phyloP scores from a whole-genome alignment of 2,888 invertebrate genomes.

The Electrophaes corylata region DNA sequence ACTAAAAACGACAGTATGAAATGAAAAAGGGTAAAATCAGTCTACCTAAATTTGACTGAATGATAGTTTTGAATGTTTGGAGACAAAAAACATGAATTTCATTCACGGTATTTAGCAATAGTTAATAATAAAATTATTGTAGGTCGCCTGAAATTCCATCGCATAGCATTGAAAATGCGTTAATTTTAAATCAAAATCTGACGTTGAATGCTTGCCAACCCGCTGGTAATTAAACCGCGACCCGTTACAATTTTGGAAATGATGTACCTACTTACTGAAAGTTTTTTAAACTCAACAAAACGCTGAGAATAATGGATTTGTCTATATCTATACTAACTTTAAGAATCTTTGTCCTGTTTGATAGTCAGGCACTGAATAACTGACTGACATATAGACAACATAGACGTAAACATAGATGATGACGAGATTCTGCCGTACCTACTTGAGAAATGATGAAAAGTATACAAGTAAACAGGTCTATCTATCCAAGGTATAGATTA shows the following conservation, averaged over 20 bases:
- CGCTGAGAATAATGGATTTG: background rate
- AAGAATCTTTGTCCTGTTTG: too few relatives aligned
- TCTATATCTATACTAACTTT: too few relatives aligned
- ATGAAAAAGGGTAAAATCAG: too few relatives aligned
- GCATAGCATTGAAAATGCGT: conserved; percentile 33
- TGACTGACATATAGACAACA: too few relatives aligned
- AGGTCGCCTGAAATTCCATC: conserved; percentile 22
- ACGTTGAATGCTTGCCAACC: conserved; percentile 59
- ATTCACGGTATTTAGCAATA: conserved; percentile 4
- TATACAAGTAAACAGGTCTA: too few relatives aligned
- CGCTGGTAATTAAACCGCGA: conserved; percentile 48
- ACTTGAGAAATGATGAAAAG: too few relatives aligned
- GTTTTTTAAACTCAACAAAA: background rate
- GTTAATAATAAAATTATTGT: conserved; percentile 14
- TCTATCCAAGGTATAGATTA: too few relatives aligned
- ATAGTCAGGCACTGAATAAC: too few relatives aligned
- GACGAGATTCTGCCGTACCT: too few relatives aligned
- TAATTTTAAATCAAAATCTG: conserved; percentile 54
- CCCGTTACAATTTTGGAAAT: conserved; percentile 33
- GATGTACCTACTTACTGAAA: conserved; percentile 40
- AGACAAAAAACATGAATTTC: background rate
- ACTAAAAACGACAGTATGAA: too few relatives aligned
- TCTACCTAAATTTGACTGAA: too few relatives aligned
- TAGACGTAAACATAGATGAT: too few relatives aligned
- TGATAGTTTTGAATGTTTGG: background rate